Percentiles rank a stretch among this genome's conserved stretches.
These are phyloP conservation scores for Spodoptera picta DNA, from an alignment of 2,888 invertebrate genomes.

Conservation along the genomic window DNA sequence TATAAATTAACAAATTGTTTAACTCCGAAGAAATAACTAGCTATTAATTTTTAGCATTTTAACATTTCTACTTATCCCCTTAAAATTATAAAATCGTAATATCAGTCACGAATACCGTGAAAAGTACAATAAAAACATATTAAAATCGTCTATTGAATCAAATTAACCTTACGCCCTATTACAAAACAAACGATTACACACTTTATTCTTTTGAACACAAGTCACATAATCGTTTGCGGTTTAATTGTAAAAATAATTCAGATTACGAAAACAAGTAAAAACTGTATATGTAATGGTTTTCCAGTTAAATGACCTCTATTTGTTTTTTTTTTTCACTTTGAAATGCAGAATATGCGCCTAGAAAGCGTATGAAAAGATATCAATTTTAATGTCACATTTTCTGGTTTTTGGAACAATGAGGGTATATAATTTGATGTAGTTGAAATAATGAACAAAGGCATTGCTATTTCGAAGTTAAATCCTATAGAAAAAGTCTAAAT, in stretches of 20 bases:
- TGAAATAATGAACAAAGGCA: too few relatives aligned
- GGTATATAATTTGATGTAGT: neutral
- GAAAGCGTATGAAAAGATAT: slow-evolving; percentile 27
- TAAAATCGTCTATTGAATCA: slow-evolving; percentile 25
- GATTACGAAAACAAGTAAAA: slow-evolving; percentile 49
- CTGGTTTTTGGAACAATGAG: neutral
- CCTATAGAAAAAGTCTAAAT: too few relatives aligned
- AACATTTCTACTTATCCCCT: slow-evolving; percentile 6
- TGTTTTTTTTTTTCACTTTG: slow-evolving; percentile 28
- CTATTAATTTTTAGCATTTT: slow-evolving; percentile 1
- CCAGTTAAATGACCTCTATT: slow-evolving; percentile 49
- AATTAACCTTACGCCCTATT: slow-evolving; percentile 39
- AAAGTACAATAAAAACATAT: slow-evolving; percentile 17
- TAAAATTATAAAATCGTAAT: neutral
- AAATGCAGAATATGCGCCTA: slow-evolving; percentile 5
- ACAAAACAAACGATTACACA: slow-evolving; percentile 15
- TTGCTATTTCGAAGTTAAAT: too few relatives aligned
- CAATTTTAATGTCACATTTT: neutral
- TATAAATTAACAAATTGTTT: neutral
- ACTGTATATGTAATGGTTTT: slow-evolving; percentile 38
- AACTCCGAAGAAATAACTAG: neutral
- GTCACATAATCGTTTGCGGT: slow-evolving; percentile 23
- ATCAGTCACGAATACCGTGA: too few relatives aligned
- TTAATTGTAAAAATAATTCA: slow-evolving; percentile 20
- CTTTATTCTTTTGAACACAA: slow-evolving; percentile 5